Conservation (phyloP, 2,888 invertebrate species). For the Poecilobothrus nobilitatus region DNA sequence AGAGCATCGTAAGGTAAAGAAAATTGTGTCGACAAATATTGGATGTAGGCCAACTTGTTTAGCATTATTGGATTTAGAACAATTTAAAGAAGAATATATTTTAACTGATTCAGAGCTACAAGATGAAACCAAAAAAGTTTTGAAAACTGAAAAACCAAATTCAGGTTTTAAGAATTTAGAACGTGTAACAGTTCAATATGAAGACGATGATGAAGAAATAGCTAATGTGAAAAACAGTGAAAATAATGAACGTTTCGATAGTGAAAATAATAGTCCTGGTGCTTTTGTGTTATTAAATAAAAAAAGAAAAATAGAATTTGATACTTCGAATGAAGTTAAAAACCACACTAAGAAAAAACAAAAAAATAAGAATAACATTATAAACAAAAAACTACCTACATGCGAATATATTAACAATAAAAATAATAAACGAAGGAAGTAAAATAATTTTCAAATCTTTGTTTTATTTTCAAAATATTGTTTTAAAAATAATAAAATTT, state of each 20-base stretch:
- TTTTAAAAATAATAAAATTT: too few relatives aligned
- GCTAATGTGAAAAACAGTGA: not conserved
- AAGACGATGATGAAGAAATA: not conserved
- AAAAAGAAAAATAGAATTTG: not conserved
- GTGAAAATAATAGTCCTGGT: not conserved
- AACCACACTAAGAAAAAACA: not conserved
- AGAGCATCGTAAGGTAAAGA: conserved; percentile 39
- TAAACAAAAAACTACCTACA: too few relatives aligned
- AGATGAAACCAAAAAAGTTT: not conserved
- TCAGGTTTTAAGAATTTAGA: not conserved
- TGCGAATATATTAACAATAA: too few relatives aligned
- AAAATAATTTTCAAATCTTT: too few relatives aligned
- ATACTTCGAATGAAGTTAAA: not conserved
- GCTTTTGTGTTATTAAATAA: not conserved
- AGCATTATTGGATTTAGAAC: conserved; percentile 48
- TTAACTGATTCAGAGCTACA: not conserved
- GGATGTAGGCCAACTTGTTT: conserved; percentile 69
- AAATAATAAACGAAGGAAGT: too few relatives aligned
- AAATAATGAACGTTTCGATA: not conserved
- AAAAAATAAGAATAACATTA: not conserved
- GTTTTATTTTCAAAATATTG: too few relatives aligned
- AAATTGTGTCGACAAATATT: conserved; percentile 51
- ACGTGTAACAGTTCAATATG: not conserved
- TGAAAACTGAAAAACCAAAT: not conserved
- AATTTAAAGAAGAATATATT: conserved; percentile 28